Percentiles rank a stretch among this genome's conserved stretches.
These are phyloP conservation scores for Phengaris alcon DNA, from an alignment of 2,888 invertebrate species.

Conservation along the genomic window DNA sequence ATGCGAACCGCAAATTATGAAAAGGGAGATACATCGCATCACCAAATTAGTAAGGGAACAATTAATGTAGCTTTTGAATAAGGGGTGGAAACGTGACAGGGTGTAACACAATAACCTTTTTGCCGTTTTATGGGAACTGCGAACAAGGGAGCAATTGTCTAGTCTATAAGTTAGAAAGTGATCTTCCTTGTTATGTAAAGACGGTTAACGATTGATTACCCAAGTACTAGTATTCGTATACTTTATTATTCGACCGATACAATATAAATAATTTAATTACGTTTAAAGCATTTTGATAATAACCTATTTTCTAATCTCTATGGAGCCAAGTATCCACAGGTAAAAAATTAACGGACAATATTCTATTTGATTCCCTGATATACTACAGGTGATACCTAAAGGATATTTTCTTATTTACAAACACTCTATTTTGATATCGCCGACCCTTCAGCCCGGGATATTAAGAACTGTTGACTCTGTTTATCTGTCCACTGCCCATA, in stretches of 20 bases:
- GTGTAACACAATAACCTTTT: no score
- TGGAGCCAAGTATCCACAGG: no score
- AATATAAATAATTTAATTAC: no score
- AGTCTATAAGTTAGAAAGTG: background rate
- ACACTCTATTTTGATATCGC: background rate
- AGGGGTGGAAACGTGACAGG: no score
- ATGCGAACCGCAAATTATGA: background rate
- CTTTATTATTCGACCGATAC: no score
- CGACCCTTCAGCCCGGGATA: background rate
- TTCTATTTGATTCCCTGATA: background rate
- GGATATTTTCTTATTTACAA: slow-evolving; percentile 7
- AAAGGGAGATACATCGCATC: background rate
- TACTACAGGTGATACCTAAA: background rate
- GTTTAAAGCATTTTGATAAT: no score
- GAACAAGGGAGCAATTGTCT: background rate
- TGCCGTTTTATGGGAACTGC: background rate
- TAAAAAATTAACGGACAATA: no score
- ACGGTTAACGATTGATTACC: no score
- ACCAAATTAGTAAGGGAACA: background rate
- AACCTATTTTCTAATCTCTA: no score
- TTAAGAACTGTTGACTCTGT: background rate
- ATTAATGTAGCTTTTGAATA: background rate
- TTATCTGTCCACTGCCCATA: background rate
- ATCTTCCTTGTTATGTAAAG: background rate
- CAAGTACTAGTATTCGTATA: no score